phyloP scores from a whole-genome alignment of 2,113 vertebrate genomes.

The Sceloporus tristichus region DNA sequence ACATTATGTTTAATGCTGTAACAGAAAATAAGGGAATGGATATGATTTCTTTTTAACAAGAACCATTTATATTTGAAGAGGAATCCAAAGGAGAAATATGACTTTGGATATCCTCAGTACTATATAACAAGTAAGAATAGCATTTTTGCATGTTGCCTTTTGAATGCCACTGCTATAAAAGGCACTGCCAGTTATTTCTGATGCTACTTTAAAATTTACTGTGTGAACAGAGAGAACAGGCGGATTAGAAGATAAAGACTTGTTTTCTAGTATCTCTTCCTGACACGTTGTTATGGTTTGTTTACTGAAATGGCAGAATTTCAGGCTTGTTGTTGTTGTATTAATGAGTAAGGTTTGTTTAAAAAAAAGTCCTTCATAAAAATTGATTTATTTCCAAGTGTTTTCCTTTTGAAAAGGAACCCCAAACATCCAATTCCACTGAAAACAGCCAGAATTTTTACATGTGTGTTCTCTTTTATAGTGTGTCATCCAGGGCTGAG shows the following conservation, averaged over 20 bases:
- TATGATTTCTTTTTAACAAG: neutral
- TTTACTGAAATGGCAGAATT: no score
- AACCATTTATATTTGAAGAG: neutral
- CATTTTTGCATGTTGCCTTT: neutral
- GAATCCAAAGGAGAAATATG: neutral
- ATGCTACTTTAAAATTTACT: neutral
- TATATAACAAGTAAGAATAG: neutral
- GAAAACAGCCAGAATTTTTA: neutral
- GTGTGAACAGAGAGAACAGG: neutral
- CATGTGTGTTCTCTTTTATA: neutral
- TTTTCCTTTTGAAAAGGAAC: slow-evolving; percentile 10
- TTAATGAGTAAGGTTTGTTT: no score
- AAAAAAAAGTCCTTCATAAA: neutral
- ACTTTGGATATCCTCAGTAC: neutral
- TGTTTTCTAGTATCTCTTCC: neutral
- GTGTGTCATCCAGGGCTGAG: neutral
- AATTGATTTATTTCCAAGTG: neutral
- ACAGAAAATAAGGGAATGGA: neutral
- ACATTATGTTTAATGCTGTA: neutral
- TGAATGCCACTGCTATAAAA: neutral
- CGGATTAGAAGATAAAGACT: neutral
- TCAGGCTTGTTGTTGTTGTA: no score
- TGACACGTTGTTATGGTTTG: neutral
- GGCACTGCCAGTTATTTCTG: neutral
- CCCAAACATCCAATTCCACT: neutral